Percentiles rank a stretch among this genome's conserved stretches.
Evolutionary conservation across 2,888 invertebrate species (phyloP).

Genomic region (Drosophila mettleri): DNA sequence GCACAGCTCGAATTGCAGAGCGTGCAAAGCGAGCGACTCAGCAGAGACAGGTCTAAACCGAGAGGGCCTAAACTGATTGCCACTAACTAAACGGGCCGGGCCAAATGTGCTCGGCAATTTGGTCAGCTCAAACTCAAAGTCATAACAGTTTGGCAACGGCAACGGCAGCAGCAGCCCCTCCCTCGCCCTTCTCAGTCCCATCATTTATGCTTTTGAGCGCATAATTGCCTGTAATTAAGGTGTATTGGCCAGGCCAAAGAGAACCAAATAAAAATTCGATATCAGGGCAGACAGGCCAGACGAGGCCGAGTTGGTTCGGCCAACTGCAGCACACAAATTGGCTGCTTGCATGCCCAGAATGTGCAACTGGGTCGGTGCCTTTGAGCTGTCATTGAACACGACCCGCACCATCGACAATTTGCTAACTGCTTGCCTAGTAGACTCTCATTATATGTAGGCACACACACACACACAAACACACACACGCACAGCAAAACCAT

Average conservation of each 20-base stretch:
- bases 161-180: neutral
- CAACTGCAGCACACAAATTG: conserved; percentile 52
- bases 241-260: conserved; percentile 58
- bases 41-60: conserved; percentile 13
- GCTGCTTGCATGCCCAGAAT: conserved; percentile 41
- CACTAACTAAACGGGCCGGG: conserved; percentile 36
- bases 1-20: conserved; percentile 29
- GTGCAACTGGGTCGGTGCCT: conserved; percentile 60
- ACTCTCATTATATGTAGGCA: conserved; percentile 34
- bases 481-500: neutral
- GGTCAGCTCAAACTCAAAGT: conserved; percentile 66
- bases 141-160: conserved; percentile 66
- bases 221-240: conserved; percentile 80
- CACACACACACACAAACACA: conserved; percentile 3
- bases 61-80: conserved; percentile 50
- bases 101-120: conserved; percentile 64
- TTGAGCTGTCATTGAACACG: conserved; percentile 71
- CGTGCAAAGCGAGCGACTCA: conserved; percentile 13
- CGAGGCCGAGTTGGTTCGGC: conserved; percentile 2
- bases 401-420: conserved; percentile 59
- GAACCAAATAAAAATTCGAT: conserved; percentile 69
- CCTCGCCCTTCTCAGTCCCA: conserved; percentile 40
- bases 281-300: conserved; percentile 47
- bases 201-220: conserved; percentile 79
- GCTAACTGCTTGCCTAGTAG: conserved; percentile 39